phyloP scores from a whole-genome alignment of 2,113 vertebrate species.

The Chiloscyllium plagiosum region DNA sequence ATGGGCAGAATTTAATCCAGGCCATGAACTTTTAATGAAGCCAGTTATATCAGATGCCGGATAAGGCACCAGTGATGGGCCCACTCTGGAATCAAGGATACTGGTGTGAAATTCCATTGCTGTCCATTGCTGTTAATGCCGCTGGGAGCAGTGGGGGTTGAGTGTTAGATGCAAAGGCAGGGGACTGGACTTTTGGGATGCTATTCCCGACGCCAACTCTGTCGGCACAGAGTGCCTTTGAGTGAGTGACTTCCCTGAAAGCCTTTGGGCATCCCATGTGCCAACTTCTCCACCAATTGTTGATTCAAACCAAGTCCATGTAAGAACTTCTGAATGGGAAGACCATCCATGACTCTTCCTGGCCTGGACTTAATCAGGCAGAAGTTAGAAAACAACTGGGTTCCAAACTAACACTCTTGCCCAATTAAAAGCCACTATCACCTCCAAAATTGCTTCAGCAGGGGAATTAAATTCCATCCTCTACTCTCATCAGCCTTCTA shows the following conservation, averaged over 20 bases:
- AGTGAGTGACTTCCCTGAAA: background rate
- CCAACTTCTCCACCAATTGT: background rate
- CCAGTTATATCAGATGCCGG: too few relatives aligned
- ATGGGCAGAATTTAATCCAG: background rate
- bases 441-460: too few relatives aligned
- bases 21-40: background rate
- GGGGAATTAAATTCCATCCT: background rate
- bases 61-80: too few relatives aligned
- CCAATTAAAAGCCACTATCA: background rate
- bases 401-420: background rate
- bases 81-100: background rate
- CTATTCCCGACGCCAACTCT: background rate
- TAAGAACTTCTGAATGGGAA: too few relatives aligned
- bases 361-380: too few relatives aligned
- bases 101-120: background rate
- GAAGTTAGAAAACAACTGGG: background rate
- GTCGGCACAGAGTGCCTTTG: background rate
- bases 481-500: background rate
- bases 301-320: too few relatives aligned
- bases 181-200: background rate
- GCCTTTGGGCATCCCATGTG: background rate
- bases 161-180: background rate
- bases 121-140: background rate
- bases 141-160: background rate
- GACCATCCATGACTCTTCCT: background rate